Percentiles rank a stretch among this genome's conserved stretches.
phyloP scores from a whole-genome alignment of 1,140 invertebrate genomes.

The Himalopsyche phryganea region DNA sequence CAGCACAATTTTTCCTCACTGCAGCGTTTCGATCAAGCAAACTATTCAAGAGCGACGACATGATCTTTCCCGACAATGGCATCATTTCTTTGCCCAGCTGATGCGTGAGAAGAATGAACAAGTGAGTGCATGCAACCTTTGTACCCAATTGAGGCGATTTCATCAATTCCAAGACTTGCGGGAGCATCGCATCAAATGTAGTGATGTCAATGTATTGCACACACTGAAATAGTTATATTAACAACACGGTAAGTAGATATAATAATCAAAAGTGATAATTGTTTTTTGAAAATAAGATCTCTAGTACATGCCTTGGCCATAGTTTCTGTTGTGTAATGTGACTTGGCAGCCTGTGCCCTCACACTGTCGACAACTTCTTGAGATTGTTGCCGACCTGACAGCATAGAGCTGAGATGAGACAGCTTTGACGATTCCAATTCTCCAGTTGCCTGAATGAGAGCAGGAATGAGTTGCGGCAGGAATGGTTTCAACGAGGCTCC shows the following conservation, averaged over 20 bases:
- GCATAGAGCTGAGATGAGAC: conserved; percentile 73
- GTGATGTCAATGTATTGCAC: conserved; percentile 77
- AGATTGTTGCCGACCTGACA: conserved; percentile 61
- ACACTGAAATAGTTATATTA: conserved; percentile 59
- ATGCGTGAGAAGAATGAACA: conserved; percentile 71
- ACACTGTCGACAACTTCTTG: conserved; percentile 74
- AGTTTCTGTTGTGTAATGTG: conserved; percentile 84
- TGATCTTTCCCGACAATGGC: conserved; percentile 69
- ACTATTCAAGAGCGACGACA: conserved; percentile 72
- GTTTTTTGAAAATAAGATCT: too few species aligned
- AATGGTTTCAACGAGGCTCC: conserved; percentile 76
- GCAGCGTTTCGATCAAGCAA: conserved; percentile 78
- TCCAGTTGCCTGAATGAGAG: conserved; percentile 78
- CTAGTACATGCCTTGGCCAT: conserved; percentile 66
- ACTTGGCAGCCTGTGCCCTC: conserved; percentile 72
- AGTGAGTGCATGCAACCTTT: conserved; percentile 80
- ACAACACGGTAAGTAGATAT: too few species aligned
- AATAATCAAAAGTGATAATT: too few species aligned
- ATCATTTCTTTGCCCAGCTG: conserved; percentile 52
- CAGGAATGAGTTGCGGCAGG: conserved; percentile 75
- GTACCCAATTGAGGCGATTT: conserved; percentile 79
- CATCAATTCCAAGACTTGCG: conserved; percentile 77
- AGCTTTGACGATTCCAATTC: conserved; percentile 77
- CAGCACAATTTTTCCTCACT: conserved; percentile 78
- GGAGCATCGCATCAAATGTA: conserved; percentile 74